These are phyloP conservation scores for Polydesmus complanatus DNA, from an alignment of 2,888 invertebrate genomes.

Conservation along the genomic window DNA sequence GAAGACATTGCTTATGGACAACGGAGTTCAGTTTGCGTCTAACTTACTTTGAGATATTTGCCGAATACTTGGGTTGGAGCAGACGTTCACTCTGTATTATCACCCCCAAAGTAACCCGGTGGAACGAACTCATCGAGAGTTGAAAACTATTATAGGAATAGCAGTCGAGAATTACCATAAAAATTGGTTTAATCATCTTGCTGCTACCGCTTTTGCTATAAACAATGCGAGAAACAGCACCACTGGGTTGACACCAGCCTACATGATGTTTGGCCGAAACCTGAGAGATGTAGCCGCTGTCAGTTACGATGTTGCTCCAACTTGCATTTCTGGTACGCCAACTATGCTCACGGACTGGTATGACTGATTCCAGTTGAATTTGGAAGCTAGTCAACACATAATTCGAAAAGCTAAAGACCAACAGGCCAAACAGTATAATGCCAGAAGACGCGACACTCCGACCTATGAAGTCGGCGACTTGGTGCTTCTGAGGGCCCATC, in stretches of 20 bases:
- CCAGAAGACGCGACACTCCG: background rate
- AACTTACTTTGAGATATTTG: background rate
- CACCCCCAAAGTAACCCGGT: constrained; percentile 14
- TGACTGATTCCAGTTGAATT: background rate
- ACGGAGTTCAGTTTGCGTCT: constrained; percentile 15
- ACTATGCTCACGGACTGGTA: background rate
- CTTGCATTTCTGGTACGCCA: background rate
- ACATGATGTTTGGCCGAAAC: constrained; percentile 7
- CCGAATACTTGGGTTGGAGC: constrained; percentile 3
- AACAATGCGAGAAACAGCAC: constrained; percentile 8
- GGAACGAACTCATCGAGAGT: no score
- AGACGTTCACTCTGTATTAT: constrained; percentile 10
- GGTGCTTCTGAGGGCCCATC: background rate
- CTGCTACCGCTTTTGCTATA: constrained; percentile 12
- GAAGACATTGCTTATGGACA: background rate
- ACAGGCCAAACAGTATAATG: background rate
- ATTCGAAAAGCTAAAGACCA: background rate
- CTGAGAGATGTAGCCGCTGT: constrained; percentile 5
- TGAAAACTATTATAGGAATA: constrained; percentile 10
- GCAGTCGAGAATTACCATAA: constrained; percentile 6
- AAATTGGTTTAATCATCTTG: constrained; percentile 1
- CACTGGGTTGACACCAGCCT: constrained; percentile 6
- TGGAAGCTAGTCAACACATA: background rate
- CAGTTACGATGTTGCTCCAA: no score
- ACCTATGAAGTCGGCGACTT: background rate